phyloP scores from a whole-genome alignment of 92 coral and sea anemone genomes.

The Porites rus region DNA sequence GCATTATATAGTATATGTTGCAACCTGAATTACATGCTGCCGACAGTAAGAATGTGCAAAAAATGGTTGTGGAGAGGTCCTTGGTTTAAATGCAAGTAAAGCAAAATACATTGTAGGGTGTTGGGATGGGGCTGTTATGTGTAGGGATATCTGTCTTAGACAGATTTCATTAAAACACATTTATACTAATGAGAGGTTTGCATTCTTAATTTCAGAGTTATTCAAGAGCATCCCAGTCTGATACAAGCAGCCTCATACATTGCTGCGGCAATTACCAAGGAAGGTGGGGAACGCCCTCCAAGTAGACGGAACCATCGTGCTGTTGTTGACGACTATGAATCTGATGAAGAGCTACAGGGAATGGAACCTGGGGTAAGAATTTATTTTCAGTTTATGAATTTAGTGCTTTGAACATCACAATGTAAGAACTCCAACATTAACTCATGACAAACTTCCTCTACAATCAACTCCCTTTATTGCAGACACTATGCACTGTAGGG shows the following conservation, averaged over 20 bases:
- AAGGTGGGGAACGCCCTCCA: slow-evolving; percentile 61
- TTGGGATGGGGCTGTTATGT: too few species aligned
- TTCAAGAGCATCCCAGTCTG: slow-evolving; percentile 87
- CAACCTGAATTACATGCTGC: too few species aligned
- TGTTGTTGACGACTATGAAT: slow-evolving; percentile 57
- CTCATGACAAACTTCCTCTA: background rate
- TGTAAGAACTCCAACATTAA: background rate
- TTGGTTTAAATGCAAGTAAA: too few species aligned
- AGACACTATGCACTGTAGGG: too few species aligned
- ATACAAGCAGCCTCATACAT: slow-evolving; percentile 97
- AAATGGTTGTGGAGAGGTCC: too few species aligned
- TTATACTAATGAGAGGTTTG: too few species aligned
- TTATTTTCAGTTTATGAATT: background rate
- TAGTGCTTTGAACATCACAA: background rate
- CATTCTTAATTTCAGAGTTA: slow-evolving; percentile 60
- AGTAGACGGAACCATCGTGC: slow-evolving; percentile 35
- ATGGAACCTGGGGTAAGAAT: slow-evolving; percentile 91
- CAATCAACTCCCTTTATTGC: too few species aligned
- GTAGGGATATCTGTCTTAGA: too few species aligned
- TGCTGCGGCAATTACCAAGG: slow-evolving; percentile 95
- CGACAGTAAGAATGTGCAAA: too few species aligned
- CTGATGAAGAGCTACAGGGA: slow-evolving; percentile 84
- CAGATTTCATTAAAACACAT: too few species aligned
- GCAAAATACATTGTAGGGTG: too few species aligned
- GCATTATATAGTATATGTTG: too few species aligned